A percentile compares a stretch with the other conserved stretches of the same genome.
phyloP scores from a whole-genome alignment of 2,113 vertebrate genomes.

The Tauraco erythrolophus region DNA sequence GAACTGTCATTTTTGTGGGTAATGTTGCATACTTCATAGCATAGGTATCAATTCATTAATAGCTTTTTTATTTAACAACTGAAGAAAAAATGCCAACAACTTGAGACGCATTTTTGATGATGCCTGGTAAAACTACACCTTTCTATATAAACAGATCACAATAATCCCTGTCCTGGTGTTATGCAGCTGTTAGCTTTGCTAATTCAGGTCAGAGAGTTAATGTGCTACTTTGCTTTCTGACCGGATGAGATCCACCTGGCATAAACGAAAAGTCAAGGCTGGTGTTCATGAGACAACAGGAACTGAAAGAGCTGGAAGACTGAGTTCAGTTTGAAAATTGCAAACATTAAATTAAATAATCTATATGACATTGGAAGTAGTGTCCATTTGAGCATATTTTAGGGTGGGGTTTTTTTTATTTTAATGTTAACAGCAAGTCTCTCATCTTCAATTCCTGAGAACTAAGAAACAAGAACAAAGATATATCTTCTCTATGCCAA shows the following conservation, averaged over 20 bases:
- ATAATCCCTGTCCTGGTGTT: neutral
- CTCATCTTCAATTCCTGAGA: neutral
- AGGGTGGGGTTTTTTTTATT: fast-evolving
- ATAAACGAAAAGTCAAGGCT: neutral
- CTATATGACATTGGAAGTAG: neutral
- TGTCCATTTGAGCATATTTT: neutral
- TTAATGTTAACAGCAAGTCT: neutral
- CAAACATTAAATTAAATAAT: neutral
- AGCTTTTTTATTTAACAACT: neutral
- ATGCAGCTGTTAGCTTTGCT: neutral
- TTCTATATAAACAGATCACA: neutral
- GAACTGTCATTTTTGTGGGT: neutral
- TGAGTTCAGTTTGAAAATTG: neutral
- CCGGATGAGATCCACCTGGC: neutral
- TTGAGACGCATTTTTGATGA: fast-evolving
- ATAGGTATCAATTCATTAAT: neutral
- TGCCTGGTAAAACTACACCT: neutral
- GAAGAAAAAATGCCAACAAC: neutral
- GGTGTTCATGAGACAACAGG: neutral
- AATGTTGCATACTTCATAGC: neutral
- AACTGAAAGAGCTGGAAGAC: neutral
- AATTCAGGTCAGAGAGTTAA: neutral
- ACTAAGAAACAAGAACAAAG: neutral
- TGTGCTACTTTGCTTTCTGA: neutral
- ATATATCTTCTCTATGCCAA: neutral